A percentile compares a stretch with the other conserved stretches of the same genome.
phyloP scores from a whole-genome alignment of 2,113 vertebrate species.

The Xenopus laevis region DNA sequence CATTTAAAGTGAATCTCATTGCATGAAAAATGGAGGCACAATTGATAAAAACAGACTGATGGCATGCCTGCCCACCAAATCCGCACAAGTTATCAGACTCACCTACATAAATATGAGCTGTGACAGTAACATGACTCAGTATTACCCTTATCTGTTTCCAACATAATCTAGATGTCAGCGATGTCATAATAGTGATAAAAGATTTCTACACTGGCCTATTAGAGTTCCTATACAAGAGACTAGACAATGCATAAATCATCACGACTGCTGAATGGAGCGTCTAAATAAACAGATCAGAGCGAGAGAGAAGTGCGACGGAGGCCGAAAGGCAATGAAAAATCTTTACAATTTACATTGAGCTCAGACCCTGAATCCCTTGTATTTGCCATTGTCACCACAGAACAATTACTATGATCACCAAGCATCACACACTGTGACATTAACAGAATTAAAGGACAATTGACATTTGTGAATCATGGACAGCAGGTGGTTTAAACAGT shows the following conservation, averaged over 20 bases:
- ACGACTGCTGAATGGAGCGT: not conserved
- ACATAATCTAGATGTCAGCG: constrained; percentile 8
- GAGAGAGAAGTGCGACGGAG: constrained; percentile 1
- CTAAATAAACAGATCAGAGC: constrained; percentile 4
- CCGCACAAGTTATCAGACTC: not conserved
- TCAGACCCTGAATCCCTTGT: not conserved
- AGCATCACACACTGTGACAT: constrained; percentile 18
- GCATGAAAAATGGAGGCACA: not conserved
- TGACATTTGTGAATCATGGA: constrained; percentile 22
- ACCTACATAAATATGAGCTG: constrained; percentile 3
- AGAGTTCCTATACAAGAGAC: not conserved
- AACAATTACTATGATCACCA: constrained; percentile 19
- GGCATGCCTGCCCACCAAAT: not conserved
- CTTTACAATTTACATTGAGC: not conserved
- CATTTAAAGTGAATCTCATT: constrained; percentile 4
- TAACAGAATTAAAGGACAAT: constrained; percentile 24
- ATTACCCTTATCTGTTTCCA: constrained; percentile 7
- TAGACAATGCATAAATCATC: constrained; percentile 2
- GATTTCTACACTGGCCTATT: not conserved
- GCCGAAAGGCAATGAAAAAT: constrained; percentile 8
- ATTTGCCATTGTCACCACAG: constrained; percentile 7
- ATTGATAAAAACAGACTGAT: not conserved
- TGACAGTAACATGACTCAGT: not conserved
- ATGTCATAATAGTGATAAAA: not conserved
- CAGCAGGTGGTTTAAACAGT: not conserved